phyloP scores from a whole-genome alignment of 1,140 invertebrate genomes.

The Himalopsyche phryganea region DNA sequence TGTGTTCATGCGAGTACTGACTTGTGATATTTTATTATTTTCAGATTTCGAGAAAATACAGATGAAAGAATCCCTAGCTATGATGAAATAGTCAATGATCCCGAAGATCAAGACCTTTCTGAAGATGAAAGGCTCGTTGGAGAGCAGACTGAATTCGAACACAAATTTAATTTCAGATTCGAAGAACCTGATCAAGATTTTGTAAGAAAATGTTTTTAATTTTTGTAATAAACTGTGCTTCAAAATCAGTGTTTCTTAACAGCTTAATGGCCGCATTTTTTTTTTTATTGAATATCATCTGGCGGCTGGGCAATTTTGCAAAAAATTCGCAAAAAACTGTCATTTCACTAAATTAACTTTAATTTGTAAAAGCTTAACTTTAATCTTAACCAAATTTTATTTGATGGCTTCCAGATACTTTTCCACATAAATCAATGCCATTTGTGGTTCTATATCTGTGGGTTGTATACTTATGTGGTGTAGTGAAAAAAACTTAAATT shows the following conservation, averaged over 20 bases:
- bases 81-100: conserved; percentile 66
- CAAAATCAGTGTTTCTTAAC: conserved; percentile 10
- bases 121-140: conserved; percentile 79
- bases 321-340: too few relatives aligned
- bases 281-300: neutral
- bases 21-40: conserved; percentile 5
- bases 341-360: too few relatives aligned
- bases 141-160: conserved; percentile 86
- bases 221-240: neutral
- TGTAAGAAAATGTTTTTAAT: conserved; percentile 55
- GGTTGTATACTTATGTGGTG: too few relatives aligned
- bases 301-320: too few relatives aligned
- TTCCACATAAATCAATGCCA: too few relatives aligned
- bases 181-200: conserved; percentile 95
- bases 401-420: too few relatives aligned
- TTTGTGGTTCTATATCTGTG: too few relatives aligned
- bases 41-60: conserved; percentile 60
- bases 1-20: too few relatives aligned
- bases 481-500: neutral
- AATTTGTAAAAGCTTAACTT: neutral
- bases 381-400: too few relatives aligned
- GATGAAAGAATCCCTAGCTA: conserved; percentile 63
- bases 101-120: conserved; percentile 64
- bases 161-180: conserved; percentile 94
- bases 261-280: too few relatives aligned